Conservation (phyloP, 1,140 invertebrate genomes). For the Trigoniulus corallinus region DNA sequence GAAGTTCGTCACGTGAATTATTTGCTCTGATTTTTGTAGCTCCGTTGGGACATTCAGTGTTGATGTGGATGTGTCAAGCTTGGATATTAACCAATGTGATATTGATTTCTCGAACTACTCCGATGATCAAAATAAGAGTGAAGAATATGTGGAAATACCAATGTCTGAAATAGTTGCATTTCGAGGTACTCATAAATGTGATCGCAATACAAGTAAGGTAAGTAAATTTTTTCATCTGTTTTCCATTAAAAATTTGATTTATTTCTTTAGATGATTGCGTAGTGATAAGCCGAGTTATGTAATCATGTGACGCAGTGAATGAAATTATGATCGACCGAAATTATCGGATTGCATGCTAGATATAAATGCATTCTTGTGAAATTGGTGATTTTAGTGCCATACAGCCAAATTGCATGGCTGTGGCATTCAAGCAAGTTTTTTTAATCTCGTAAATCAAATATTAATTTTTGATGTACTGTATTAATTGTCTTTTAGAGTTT, state of each 20-base stretch:
- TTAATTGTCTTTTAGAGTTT: no score
- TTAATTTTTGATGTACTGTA: no score
- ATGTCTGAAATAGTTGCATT: slow-evolving; percentile 42
- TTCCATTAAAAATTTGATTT: neutral
- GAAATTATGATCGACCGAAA: neutral
- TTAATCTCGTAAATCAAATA: no score
- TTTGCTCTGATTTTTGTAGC: no score
- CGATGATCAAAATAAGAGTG: neutral
- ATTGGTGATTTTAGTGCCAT: no score
- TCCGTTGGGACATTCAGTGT: slow-evolving; percentile 59
- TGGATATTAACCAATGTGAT: slow-evolving; percentile 78
- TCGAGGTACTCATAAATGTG: slow-evolving; percentile 68
- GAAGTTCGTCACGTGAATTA: no score
- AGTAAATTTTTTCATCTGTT: slow-evolving; percentile 1
- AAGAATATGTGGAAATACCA: neutral
- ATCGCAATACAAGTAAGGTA: slow-evolving; percentile 54
- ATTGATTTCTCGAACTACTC: slow-evolving; percentile 10
- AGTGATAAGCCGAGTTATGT: no score
- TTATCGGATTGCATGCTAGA: neutral
- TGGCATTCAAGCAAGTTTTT: no score
- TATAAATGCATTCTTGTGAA: no score
- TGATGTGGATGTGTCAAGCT: slow-evolving; percentile 60
- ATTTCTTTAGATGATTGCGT: no score
- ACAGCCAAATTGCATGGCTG: no score
- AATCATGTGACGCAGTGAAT: no score